Conservation (phyloP, 2,113 vertebrate species). For the Pseudorectes ferrugineus region DNA sequence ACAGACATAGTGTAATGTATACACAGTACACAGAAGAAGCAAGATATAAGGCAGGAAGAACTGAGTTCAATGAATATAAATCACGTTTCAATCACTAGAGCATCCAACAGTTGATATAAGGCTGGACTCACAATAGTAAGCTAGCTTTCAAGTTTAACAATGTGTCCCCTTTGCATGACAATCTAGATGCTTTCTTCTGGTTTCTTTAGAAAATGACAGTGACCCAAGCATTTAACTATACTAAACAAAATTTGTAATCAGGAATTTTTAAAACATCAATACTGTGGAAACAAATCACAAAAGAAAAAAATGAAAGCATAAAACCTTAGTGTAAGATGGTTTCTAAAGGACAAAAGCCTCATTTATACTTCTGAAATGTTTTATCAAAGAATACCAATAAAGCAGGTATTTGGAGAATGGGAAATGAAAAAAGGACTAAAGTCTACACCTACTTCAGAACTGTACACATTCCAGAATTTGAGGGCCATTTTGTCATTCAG, state of each 20-base stretch:
- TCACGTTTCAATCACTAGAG: background rate
- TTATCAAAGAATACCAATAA: background rate
- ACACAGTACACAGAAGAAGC: background rate
- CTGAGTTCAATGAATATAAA: background rate
- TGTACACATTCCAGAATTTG: background rate
- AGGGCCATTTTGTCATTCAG: background rate
- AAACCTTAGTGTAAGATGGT: background rate
- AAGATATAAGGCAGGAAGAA: background rate
- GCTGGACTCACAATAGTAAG: background rate
- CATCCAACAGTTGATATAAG: background rate
- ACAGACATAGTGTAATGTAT: background rate
- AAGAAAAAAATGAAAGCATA: background rate
- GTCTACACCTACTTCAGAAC: background rate
- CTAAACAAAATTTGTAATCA: background rate
- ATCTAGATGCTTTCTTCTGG: background rate
- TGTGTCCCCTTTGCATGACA: background rate
- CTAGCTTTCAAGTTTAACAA: background rate
- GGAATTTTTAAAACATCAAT: background rate
- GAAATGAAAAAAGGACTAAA: background rate
- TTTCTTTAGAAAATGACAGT: background rate
- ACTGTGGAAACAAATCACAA: background rate
- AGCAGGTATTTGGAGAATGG: background rate
- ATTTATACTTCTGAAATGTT: background rate
- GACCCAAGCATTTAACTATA: background rate
- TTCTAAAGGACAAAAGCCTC: background rate